Evolutionary conservation across 2,113 vertebrate genomes (phyloP).

Genomic region (Stercorarius parasiticus): DNA sequence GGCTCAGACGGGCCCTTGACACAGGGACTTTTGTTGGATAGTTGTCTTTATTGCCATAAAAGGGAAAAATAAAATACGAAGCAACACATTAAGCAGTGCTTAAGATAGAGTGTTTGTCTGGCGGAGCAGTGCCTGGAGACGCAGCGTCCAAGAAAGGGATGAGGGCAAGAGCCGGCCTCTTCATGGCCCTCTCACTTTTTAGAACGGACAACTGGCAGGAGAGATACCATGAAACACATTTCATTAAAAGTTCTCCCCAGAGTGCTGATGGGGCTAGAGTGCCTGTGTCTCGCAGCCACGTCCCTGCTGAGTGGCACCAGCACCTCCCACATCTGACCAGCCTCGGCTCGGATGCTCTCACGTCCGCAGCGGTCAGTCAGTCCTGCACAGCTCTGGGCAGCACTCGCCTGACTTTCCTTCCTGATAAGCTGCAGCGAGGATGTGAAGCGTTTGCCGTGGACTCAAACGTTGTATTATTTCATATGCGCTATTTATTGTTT

Average conservation of each 20-base stretch:
- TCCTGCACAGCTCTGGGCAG: background rate
- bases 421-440: background rate
- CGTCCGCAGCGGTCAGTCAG: rapidly evolving
- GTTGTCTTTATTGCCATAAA: background rate
- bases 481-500: background rate
- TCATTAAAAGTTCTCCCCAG: background rate
- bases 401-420: background rate
- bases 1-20: background rate
- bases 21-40: background rate
- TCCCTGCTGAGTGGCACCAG: background rate
- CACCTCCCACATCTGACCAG: rapidly evolving
- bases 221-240: background rate
- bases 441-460: rapidly evolving
- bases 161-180: background rate
- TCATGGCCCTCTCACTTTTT: background rate
- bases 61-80: background rate
- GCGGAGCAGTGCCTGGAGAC: background rate
- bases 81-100: background rate
- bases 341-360: background rate
- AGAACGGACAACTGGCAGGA: background rate
- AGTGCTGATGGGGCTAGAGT: too few relatives aligned
- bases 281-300: background rate
- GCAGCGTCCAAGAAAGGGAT: background rate
- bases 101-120: background rate
- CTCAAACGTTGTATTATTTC: background rate